These are phyloP conservation scores for Drosophila demipolita DNA, from an alignment of 2,888 invertebrate species.

Conservation along the genomic window DNA sequence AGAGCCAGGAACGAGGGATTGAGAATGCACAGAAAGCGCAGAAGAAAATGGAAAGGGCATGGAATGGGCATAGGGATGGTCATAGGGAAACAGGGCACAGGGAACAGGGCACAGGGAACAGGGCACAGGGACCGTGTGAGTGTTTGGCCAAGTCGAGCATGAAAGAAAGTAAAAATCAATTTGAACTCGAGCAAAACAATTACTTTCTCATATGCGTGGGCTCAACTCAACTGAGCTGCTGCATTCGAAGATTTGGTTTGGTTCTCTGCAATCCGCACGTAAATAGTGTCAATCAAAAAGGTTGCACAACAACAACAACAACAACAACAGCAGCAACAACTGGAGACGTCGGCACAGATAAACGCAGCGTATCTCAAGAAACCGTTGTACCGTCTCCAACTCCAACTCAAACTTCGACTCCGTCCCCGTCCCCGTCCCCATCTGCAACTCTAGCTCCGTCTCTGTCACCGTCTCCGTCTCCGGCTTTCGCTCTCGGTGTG, in stretches of 20 bases:
- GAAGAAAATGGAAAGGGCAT: conserved; percentile 24
- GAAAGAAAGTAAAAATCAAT: conserved; percentile 78
- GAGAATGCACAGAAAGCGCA: conserved; percentile 9
- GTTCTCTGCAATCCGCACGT: conserved; percentile 69
- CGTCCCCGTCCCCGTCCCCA: not conserved
- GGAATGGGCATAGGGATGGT: conserved; percentile 11
- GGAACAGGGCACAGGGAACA: conserved; percentile 4
- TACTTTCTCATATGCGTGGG: conserved; percentile 71
- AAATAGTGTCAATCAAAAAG: conserved; percentile 76
- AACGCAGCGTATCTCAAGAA: conserved; percentile 35
- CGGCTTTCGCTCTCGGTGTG: conserved; percentile 6
- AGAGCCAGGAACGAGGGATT: conserved; percentile 36
- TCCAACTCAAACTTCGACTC: not conserved
- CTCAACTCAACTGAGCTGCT: conserved; percentile 9
- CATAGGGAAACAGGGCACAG: conserved; percentile 1
- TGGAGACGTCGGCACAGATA: conserved; percentile 30
- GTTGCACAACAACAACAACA: conserved; percentile 57
- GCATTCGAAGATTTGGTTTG: conserved; percentile 56
- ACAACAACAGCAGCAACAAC: conserved; percentile 18
- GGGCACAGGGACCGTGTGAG: conserved; percentile 35
- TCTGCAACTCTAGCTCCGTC: not conserved
- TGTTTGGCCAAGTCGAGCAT: conserved; percentile 43
- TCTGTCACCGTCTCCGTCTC: not conserved
- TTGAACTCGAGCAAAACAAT: conserved; percentile 77
- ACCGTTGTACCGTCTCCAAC: conserved; percentile 59